Evolutionary conservation across 2,888 invertebrate species (phyloP), one percentile per base, ranked within the genome.

Genomic region (Acleris literana): DNA sequence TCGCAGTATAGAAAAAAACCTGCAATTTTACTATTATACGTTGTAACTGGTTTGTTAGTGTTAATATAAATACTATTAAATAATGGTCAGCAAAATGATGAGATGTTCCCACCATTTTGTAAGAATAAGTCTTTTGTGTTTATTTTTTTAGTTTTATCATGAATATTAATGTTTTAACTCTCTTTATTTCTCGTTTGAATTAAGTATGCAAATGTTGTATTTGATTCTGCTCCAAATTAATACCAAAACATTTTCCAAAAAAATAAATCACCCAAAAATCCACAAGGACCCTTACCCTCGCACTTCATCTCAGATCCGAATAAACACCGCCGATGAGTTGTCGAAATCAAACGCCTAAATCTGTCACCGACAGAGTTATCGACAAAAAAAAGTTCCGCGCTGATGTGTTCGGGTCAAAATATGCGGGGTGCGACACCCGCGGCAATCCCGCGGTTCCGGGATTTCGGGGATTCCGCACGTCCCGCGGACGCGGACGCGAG

Each of bases 331-430:
- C 60, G 65, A 65, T 56, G 60, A 60, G 49, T 65, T 60, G 65
- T 61, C 65, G 56, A 48, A 65, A 61, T 65, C 65, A 56, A 61
- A 61, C 60, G 59, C 64, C 59, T 54, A 59, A 65, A 66, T 52
- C 66, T 66, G 66, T 62, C 62, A 25, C 39, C 52, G 53, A 51
- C 66, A 66, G 61, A 66, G 60, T 57, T 62, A 62, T 66, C 52
- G 66, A 46, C 6, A 39, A 66, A 53, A 66, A 53, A 66, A 66
- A 56, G 60, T 18, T 49, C 59, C 60, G 55, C 44, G 44, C 51
- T 39, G 60, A 56, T 44, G 62, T 52, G 65, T 66, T 39, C 61
- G 61, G 61, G 57, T 66, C 66, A 66, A 65, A 65, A 65, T 65
- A 65, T 65, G 66, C 66, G 52, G 57, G 57, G 61, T 56, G 61